A percentile compares a stretch with the other conserved stretches of the same genome.
phyloP scores from a whole-genome alignment of 2,113 vertebrate species.

The Ailurus styani region DNA sequence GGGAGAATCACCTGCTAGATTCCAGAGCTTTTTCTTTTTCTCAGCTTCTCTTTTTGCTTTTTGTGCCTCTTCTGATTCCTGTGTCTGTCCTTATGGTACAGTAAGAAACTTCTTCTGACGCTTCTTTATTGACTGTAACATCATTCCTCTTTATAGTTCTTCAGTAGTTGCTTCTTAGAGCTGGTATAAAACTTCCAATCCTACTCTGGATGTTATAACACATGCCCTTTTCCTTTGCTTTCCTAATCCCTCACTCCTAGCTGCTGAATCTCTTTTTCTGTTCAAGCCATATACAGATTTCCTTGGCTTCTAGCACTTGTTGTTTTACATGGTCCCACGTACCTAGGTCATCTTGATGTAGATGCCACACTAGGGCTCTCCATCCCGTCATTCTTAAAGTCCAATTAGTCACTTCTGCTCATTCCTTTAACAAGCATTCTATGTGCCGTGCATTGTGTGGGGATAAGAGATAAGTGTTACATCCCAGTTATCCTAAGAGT shows the following conservation, averaged over 20 bases:
- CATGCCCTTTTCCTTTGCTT: background rate
- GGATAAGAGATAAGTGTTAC: background rate
- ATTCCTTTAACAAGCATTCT: background rate
- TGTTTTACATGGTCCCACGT: background rate
- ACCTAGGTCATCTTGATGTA: background rate
- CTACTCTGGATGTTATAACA: background rate
- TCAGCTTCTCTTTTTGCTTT: background rate
- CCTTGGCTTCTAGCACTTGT: background rate
- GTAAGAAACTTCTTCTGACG: background rate
- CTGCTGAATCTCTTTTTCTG: background rate
- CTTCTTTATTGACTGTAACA: background rate
- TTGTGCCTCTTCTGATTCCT: slow-evolving; percentile 1
- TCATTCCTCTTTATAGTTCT: background rate
- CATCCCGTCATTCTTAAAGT: background rate
- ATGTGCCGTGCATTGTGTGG: background rate
- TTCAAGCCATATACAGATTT: background rate
- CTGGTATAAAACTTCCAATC: background rate
- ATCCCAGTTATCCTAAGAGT: background rate
- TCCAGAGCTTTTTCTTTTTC: background rate
- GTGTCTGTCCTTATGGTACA: background rate
- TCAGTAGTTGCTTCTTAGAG: background rate
- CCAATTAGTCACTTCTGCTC: background rate
- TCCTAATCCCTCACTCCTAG: background rate
- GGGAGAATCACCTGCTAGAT: slow-evolving; percentile 8
- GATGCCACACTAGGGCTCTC: background rate